Conservation (phyloP, 2,888 invertebrate species). For the Lottia scabra region DNA sequence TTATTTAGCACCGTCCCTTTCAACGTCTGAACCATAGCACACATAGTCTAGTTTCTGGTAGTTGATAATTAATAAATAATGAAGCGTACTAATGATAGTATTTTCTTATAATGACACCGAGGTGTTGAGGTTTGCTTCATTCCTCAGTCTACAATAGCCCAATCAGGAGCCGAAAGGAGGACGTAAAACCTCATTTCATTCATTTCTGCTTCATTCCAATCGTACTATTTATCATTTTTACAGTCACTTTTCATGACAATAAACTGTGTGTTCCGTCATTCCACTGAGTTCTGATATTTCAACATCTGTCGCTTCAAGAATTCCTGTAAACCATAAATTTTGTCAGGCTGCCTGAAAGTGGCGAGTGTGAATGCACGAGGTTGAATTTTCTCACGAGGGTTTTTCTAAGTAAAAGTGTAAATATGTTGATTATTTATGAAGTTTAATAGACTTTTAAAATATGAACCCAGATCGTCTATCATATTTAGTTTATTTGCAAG, state of each 20-base stretch:
- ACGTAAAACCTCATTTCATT: too few relatives aligned
- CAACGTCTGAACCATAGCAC: too few relatives aligned
- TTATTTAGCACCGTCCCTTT: too few relatives aligned
- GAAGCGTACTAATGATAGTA: too few relatives aligned
- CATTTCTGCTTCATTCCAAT: too few relatives aligned
- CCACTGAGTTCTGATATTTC: neutral
- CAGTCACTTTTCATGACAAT: neutral
- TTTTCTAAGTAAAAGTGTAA: neutral
- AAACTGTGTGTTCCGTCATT: slow-evolving; percentile 1
- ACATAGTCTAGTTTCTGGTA: too few relatives aligned
- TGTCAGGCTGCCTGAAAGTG: neutral
- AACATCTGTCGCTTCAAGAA: neutral
- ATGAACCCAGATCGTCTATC: neutral
- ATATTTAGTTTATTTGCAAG: neutral
- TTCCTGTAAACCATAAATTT: neutral
- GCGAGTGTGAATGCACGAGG: neutral
- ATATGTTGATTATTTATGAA: neutral
- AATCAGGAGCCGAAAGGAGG: too few relatives aligned
- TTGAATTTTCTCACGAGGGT: neutral
- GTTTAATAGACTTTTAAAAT: neutral
- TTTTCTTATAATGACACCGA: too few relatives aligned
- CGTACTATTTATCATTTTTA: neutral
- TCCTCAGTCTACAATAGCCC: too few relatives aligned
- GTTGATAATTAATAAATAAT: too few relatives aligned
- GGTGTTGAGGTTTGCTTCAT: too few relatives aligned